These are phyloP conservation scores for Cossypha heuglini DNA, from an alignment of 2,797 vertebrate genomes.

Conservation along the genomic window DNA sequence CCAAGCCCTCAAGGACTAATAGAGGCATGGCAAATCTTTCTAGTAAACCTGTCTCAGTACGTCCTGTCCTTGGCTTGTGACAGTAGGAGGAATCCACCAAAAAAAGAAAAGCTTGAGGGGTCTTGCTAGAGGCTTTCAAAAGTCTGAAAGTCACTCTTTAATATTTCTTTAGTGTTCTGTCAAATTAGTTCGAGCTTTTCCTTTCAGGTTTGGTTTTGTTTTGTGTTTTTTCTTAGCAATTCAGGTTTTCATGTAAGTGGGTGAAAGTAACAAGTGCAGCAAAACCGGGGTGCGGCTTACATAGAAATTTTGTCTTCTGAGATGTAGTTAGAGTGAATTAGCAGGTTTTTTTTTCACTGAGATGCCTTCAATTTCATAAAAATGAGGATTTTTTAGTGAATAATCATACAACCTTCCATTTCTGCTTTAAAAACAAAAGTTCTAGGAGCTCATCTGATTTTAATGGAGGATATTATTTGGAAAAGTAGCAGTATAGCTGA, in stretches of 20 bases:
- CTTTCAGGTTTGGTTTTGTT: background rate
- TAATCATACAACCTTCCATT: background rate
- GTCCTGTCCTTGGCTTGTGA: background rate
- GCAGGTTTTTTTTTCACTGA: background rate
- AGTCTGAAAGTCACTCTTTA: background rate
- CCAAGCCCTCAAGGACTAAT: background rate
- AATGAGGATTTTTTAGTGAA: accelerated
- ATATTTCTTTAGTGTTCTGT: background rate
- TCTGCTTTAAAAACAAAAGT: background rate
- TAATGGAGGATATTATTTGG: background rate
- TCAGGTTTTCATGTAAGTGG: background rate
- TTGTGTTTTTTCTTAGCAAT: background rate
- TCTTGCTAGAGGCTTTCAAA: background rate
- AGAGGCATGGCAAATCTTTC: background rate
- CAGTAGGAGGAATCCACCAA: background rate
- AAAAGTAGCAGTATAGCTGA: background rate
- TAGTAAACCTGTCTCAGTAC: background rate
- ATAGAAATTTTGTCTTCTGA: background rate
- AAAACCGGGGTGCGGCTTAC: background rate
- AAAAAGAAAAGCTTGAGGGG: background rate
- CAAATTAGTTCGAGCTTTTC: background rate
- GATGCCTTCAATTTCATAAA: background rate
- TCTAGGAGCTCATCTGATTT: background rate
- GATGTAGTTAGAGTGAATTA: background rate
- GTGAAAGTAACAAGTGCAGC: background rate